A percentile compares a stretch with the other conserved stretches of the same genome.
Evolutionary conservation across 2,888 invertebrate species (phyloP).

Genomic region (Formica aserva): DNA sequence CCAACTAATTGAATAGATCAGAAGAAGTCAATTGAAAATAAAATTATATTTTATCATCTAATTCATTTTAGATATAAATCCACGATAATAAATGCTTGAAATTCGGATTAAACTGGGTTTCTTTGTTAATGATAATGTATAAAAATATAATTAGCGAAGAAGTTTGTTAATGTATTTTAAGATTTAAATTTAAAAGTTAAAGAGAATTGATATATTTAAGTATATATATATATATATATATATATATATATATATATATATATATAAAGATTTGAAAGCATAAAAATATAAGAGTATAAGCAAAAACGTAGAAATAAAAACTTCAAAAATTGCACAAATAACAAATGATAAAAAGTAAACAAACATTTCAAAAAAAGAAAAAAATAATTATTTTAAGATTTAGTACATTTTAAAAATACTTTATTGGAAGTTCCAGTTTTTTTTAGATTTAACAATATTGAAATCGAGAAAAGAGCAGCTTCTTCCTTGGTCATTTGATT

Average conservation of each 20-base stretch:
- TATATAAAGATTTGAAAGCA: background rate
- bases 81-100: constrained; percentile 9
- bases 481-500: constrained; percentile 15
- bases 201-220: background rate
- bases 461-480: background rate
- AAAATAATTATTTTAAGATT: background rate
- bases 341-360: background rate
- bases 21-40: constrained; percentile 44
- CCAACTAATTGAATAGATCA: constrained; percentile 25
- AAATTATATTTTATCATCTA: constrained; percentile 18
- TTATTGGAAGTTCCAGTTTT: background rate
- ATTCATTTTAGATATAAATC: background rate
- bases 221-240: no score
- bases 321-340: background rate
- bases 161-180: constrained; percentile 2
- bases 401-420: background rate
- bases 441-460: background rate
- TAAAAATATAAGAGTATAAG: background rate
- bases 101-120: background rate
- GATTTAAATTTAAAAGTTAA: constrained; percentile 10
- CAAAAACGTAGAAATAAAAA: background rate
- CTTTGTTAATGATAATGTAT: constrained; percentile 8
- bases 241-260: no score
- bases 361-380: background rate
- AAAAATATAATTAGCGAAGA: constrained; percentile 21